phyloP scores from a whole-genome alignment of 1,140 invertebrate species.

The Steinernema feltiae region DNA sequence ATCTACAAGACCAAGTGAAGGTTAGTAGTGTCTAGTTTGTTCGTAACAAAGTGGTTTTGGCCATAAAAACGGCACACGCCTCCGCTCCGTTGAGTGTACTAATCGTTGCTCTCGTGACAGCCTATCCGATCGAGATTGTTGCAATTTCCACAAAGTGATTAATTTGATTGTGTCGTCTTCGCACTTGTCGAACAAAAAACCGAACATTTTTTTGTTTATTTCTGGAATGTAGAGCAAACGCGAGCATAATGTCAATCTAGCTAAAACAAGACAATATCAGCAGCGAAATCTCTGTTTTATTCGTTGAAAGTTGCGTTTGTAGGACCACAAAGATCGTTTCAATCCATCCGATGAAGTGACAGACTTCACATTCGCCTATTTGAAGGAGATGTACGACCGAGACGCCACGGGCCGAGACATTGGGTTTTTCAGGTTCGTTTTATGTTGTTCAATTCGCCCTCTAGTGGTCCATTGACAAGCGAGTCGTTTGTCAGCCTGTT shows the following conservation, averaged over 20 bases:
- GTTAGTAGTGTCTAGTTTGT: too few relatives aligned
- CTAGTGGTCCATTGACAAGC: constrained; percentile 1
- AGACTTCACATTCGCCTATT: constrained; percentile 55
- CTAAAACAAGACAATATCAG: too few relatives aligned
- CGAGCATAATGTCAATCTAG: too few relatives aligned
- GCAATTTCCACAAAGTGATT: too few relatives aligned
- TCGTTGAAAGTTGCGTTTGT: too few relatives aligned
- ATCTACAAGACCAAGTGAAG: constrained; percentile 28
- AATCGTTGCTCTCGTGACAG: too few relatives aligned
- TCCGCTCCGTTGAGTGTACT: too few relatives aligned
- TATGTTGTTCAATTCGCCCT: not conserved
- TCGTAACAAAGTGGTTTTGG: not conserved
- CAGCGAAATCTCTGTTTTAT: not conserved
- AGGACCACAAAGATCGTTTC: constrained; percentile 29
- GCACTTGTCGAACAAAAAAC: too few relatives aligned
- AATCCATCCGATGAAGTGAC: constrained; percentile 21
- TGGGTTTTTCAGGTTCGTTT: constrained; percentile 44
- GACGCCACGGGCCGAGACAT: constrained; percentile 32
- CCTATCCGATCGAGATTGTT: too few relatives aligned
- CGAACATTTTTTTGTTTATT: too few relatives aligned
- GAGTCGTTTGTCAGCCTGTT: not conserved
- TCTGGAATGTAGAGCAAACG: too few relatives aligned
- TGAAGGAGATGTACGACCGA: constrained; percentile 50
- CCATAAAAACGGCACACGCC: not conserved
- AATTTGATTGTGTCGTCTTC: too few relatives aligned